A percentile compares a stretch with the other conserved stretches of the same genome.
Evolutionary conservation across 2,113 vertebrate species (phyloP).

Genomic region (Chloebia gouldiae): DNA sequence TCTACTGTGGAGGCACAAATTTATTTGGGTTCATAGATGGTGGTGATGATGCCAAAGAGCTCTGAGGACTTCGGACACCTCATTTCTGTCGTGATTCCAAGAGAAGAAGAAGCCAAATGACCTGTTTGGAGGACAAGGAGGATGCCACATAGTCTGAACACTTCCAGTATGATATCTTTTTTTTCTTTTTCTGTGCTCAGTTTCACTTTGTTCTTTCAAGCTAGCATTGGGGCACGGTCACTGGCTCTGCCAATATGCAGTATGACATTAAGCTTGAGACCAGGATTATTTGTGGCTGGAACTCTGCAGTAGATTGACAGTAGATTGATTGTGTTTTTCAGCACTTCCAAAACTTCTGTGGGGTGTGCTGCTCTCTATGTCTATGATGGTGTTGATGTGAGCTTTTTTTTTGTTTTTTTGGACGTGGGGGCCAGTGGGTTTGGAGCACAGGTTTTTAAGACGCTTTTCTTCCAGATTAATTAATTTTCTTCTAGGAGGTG

Average conservation of each 20-base stretch:
- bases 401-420: not conserved
- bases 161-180: not conserved
- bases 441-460: not conserved
- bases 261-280: not conserved
- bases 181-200: not conserved
- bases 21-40: not conserved
- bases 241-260: not conserved
- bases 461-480: not conserved
- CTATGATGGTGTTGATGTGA: not conserved
- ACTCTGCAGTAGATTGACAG: not conserved
- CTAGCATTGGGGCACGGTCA: not conserved
- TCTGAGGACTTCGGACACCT: not conserved
- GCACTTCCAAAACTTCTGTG: not conserved
- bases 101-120: not conserved
- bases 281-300: not conserved
- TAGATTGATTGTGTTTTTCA: not conserved
- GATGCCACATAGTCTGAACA: not conserved
- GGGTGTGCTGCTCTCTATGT: rapidly evolving
- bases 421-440: not conserved
- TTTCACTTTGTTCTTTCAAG: not conserved
- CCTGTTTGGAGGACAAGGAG: not conserved
- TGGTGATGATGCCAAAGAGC: not conserved
- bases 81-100: not conserved
- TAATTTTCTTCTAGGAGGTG: not conserved
- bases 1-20: not conserved